Conservation (phyloP, 2,888 invertebrate species). For the Drepanosiphum platanoidis region DNA sequence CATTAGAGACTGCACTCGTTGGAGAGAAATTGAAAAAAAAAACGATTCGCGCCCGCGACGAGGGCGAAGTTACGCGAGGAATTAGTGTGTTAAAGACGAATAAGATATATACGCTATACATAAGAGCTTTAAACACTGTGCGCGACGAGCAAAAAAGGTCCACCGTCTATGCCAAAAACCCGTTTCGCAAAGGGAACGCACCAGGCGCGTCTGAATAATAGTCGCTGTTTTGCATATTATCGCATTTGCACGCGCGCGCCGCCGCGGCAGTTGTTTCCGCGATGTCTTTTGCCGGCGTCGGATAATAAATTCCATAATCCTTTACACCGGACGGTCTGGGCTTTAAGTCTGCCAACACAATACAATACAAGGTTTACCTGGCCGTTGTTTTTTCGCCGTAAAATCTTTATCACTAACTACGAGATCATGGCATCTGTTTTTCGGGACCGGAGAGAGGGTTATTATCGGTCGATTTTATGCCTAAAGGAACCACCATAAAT, state of each 20-base stretch:
- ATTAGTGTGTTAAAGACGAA: neutral
- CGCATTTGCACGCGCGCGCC: neutral
- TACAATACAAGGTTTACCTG: neutral
- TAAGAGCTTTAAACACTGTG: neutral
- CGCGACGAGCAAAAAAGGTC: conserved; percentile 44
- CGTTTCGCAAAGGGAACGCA: conserved; percentile 18
- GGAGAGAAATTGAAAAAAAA: conserved; percentile 19
- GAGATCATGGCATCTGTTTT: neutral
- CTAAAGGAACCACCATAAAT: too few species aligned
- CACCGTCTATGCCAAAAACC: neutral
- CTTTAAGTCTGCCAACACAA: conserved; percentile 7
- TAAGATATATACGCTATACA: neutral
- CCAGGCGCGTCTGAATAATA: conserved; percentile 46
- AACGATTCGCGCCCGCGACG: neutral
- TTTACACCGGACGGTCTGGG: conserved; percentile 32
- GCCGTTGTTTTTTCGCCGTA: neutral
- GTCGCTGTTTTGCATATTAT: conserved; percentile 52
- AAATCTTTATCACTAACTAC: neutral
- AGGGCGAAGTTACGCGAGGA: conserved; percentile 28
- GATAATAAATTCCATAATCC: conserved; percentile 52
- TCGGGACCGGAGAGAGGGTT: too few species aligned
- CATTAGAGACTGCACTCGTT: conserved; percentile 40
- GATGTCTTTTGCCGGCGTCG: conserved; percentile 38
- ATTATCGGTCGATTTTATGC: too few species aligned
- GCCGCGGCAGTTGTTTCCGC: conserved; percentile 32